Base-by-base conservation (phyloP, 2,113 vertebrate genomes). In the Leucoraja erinaceus region DNA sequence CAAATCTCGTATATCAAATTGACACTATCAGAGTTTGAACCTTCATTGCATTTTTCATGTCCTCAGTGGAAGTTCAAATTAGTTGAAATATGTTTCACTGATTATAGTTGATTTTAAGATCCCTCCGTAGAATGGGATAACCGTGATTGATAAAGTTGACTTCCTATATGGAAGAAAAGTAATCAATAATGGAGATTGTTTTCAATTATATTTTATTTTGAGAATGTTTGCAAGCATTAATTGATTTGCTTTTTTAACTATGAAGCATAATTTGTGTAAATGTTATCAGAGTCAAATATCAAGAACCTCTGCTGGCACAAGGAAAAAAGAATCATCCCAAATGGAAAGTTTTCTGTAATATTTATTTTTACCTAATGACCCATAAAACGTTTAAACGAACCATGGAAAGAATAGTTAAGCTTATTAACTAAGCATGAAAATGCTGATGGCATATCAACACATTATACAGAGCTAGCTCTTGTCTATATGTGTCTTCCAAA, bases 291-390 rank as follows among this genome's bases (percentile, higher is more conserved):
- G 25, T 38, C 66, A 70, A 11, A 47, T 22, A 91, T 72, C 88
- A 70, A 47, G 63, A 70, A 72, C 70, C 33, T 47, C 66, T 91
- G 33, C 33, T 91, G 14, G 66, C 33, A 70, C 10, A 47, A 72
- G 88, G 22, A 47, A 47, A 72, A 79, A 72, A 91, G 47, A 38
- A 91, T 66, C 94, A 93, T 96, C 96, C 96, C 94, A 95, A 93
- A 72, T 93, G 93, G 93, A 93, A 95, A 76, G 93, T 94, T 96
- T 95, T 95, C 94, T 94, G 95, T 93, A 93, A 95, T 96, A 95
- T 95, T 96, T 96, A 96, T 95, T 96, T 96, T 95, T 97, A 96
- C 94, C 96, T 97, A 98, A 97, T 97, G 95, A 96, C 96, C 96
- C 95, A 93, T 96, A 95, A 97, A 96, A 95, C 93, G 94, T 96